Base-by-base conservation (phyloP, 1,140 invertebrate genomes). In the Temnothorax longispinosus region DNA sequence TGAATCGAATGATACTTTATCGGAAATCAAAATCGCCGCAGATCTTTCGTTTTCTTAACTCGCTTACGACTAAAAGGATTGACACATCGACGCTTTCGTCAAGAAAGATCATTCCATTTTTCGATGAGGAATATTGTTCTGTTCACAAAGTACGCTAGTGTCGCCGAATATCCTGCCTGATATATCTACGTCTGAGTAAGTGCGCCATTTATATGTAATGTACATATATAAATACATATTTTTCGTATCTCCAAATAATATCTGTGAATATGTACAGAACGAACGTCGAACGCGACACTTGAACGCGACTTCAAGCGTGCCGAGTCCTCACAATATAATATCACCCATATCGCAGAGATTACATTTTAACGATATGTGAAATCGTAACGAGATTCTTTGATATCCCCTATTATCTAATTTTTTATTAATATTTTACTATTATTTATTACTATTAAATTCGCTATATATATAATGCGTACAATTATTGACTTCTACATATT, bases 261-360 rank as follows among this genome's bases (percentile, higher is more conserved):
- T 81, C 44, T 38, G 15, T 80, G 56, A 87, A 76, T 80, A 44
- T 85, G 27, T 71, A 85, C n/a, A 60, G 32, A 50, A 58, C 18
- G 88, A 86, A 90, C 87, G 21, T 90, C 89, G 69, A 44, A 21
- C 10, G 54, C 56, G 8, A 13, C 87, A 52, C 89, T 91, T 90
- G 67, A 88, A 69, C 18, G 10, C 1, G 21, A 5, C 0, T 54
- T 87, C 89, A 91, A 90, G 89, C 10, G 84, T 18, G 35, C 52
- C 64, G 89, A 91, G 89, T 88, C 64, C 89, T 52, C 27, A 41
- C 76, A 56, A 15, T 58, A 75, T 64, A 75, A 60, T 74, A 84
- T 81, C 78, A 52, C 18, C 5, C 4, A 67, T 11, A 74, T 72
- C 71, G 74, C 58, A 62, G 52, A n/a, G 52, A n/a, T 41, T 60